Base-by-base conservation (phyloP, 2,113 vertebrate genomes). In the Pachyramphus minor region DNA sequence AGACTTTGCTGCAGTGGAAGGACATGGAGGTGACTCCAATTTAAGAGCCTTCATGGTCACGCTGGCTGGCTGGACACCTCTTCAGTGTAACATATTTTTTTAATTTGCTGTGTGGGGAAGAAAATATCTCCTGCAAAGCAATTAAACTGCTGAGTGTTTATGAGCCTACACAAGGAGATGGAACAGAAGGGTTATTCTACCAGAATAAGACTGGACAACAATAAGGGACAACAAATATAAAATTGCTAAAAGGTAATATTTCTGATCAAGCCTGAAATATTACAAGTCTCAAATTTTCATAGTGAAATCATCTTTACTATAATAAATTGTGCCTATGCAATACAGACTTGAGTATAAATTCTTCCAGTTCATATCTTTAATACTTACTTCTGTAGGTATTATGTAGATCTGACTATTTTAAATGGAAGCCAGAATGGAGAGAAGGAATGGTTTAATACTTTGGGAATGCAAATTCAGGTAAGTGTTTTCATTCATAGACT, bases 71-170 rank as follows among this genome's bases (percentile, higher is more conserved):
- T 87, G 28, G 24, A 16, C 84, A 71, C 39, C 53, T 86, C 60
- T 55, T 53, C 5, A 59, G 35, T 19, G 37, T 18, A 72, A 69
- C 22, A 4, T 5, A 4, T 18, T 45, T 84, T 82, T 93, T 53
- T 68, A 44, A 92, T 92, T 79, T 82, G 47, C 66, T 85, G 62
- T 14, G 37, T 47, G 58, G 11, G 30, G 58, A 66, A 62, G 69
- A 92, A 94, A 89, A 84, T 47, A 35, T 6, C n/a, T 64, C 60
- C 52, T 75, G 77, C 81, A 96, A 94, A 89, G 49, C 73, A 90
- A 93, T 87, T 92, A 79, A 59, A 66, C 22, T 59, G 58, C 77
- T 63, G 58, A 39, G 15, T n/a, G 59, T 67, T 93, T 88, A 88
- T 68, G 88, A 68, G 83, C 24, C 21, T 49, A 6, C 41, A 63